Evolutionary conservation across 2,797 vertebrate genomes (phyloP).

Genomic region (Carapus acus): DNA sequence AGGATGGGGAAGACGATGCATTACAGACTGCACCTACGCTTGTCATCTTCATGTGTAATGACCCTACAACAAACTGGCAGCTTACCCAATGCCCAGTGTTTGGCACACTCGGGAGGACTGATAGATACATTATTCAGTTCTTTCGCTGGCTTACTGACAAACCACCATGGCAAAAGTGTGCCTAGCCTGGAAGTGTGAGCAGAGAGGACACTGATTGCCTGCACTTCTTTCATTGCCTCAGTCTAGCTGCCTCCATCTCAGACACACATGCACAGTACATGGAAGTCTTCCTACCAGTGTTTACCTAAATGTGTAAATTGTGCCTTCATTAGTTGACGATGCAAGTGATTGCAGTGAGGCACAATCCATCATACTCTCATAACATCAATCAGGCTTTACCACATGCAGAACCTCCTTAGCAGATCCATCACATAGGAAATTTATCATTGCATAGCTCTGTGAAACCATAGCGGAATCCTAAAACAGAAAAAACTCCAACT

Average conservation of each 20-base stretch:
- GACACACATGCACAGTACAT: slow-evolving; percentile 2
- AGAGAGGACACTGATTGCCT: slow-evolving; percentile 36
- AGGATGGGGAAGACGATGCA: slow-evolving; percentile 56
- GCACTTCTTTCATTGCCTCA: slow-evolving; percentile 25
- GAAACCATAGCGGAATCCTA: background rate
- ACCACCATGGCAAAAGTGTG: slow-evolving; percentile 48
- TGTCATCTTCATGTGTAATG: slow-evolving; percentile 72
- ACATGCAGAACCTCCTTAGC: too few species aligned
- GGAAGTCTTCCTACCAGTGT: slow-evolving; percentile 5
- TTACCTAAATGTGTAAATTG: slow-evolving; percentile 6
- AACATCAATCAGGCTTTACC: background rate
- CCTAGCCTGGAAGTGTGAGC: slow-evolving; percentile 43
- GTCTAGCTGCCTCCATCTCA: background rate
- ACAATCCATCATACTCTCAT: slow-evolving; percentile 32
- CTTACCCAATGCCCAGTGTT: slow-evolving; percentile 52
- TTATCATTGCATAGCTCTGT: too few species aligned
- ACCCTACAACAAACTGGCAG: slow-evolving; percentile 69
- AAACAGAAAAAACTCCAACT: background rate
- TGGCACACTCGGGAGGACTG: slow-evolving; percentile 52
- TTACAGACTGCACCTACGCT: slow-evolving; percentile 58
- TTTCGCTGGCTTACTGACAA: slow-evolving; percentile 64
- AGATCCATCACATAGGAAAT: too few species aligned
- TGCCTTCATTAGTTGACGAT: slow-evolving; percentile 43
- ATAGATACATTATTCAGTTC: slow-evolving; percentile 70
- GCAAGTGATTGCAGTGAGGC: slow-evolving; percentile 14